phyloP scores from a whole-genome alignment of 2,797 vertebrate genomes.

The Nyctalus aviator region DNA sequence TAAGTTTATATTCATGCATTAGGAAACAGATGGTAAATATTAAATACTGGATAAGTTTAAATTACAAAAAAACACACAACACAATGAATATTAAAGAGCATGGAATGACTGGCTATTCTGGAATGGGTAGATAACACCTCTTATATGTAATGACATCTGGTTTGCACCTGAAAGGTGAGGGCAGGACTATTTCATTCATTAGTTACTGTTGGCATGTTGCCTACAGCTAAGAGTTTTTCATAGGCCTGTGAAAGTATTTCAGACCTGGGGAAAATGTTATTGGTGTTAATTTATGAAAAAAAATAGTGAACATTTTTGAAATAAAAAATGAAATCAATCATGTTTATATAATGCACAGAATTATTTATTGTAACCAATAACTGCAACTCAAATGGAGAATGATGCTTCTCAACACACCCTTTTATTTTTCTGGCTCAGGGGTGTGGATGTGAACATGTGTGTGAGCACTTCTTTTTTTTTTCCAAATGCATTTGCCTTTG shows the following conservation, averaged over 20 bases:
- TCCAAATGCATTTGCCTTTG: not conserved
- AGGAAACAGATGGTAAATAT: not conserved
- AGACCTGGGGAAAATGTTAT: not conserved
- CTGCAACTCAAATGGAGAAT: not conserved
- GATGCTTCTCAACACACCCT: not conserved
- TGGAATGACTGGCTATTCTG: not conserved
- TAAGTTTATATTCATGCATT: not conserved
- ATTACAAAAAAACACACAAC: not conserved
- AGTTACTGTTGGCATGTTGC: not conserved
- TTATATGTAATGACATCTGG: not conserved
- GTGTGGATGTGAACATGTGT: not conserved
- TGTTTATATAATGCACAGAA: slow-evolving; percentile 18
- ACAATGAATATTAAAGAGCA: not conserved
- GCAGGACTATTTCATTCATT: not conserved
- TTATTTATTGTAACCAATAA: slow-evolving; percentile 34
- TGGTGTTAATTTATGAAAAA: slow-evolving; percentile 46
- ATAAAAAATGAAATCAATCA: not conserved
- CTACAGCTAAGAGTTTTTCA: not conserved
- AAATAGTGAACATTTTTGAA: not conserved
- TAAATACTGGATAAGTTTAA: not conserved
- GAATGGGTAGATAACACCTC: slow-evolving; percentile 3
- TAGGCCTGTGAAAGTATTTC: slow-evolving; percentile 14
- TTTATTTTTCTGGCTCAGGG: not conserved
- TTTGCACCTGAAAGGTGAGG: not conserved
- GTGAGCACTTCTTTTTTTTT: not conserved